Percentiles rank a stretch among this genome's conserved stretches.
Evolutionary conservation across 2,797 vertebrate genomes (phyloP).

Genomic region (Dromococcyx pavoninus): DNA sequence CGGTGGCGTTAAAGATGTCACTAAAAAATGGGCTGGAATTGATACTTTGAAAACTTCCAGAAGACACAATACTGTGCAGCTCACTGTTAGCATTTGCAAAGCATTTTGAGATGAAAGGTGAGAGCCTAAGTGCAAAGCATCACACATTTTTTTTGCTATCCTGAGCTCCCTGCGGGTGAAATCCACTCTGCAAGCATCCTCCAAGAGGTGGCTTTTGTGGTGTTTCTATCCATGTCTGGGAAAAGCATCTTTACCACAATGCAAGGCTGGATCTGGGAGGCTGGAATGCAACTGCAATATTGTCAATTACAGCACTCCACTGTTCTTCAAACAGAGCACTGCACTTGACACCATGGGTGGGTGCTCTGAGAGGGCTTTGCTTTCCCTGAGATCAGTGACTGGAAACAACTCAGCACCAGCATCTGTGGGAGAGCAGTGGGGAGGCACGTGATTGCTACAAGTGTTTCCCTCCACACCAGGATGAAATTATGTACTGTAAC

Average conservation of each 20-base stretch:
- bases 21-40: background rate
- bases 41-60: background rate
- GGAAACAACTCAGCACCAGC: background rate
- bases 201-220: background rate
- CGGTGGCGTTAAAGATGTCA: background rate
- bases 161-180: background rate
- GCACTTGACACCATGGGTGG: accelerated
- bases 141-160: background rate
- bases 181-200: background rate
- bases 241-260: background rate
- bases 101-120: background rate
- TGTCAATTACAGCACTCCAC: background rate
- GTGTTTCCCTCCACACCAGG: background rate
- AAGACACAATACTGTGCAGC: background rate
- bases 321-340: background rate
- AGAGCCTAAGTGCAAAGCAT: background rate
- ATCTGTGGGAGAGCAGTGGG: background rate
- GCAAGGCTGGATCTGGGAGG: background rate
- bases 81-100: background rate
- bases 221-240: background rate
- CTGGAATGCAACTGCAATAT: accelerated
- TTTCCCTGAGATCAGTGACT: background rate
- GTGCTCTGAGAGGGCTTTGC: background rate
- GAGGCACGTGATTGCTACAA: background rate
- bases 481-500: background rate